Evolutionary conservation across 2,113 vertebrate genomes (phyloP).

Genomic region (Aix galericulata): DNA sequence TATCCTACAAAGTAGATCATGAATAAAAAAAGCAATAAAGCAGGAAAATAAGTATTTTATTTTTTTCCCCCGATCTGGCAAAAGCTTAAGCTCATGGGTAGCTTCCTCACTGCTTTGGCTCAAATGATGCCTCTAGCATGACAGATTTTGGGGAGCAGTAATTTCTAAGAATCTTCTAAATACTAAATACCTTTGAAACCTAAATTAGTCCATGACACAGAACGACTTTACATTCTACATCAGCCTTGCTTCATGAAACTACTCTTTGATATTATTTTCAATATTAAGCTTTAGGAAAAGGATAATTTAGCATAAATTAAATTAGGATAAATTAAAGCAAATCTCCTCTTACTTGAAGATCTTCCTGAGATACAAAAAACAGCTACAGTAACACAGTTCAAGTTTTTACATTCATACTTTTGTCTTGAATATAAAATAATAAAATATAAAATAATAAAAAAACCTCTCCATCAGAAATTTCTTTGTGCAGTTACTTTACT

Average conservation of each 20-base stretch:
- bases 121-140: neutral
- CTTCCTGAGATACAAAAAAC: neutral
- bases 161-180: neutral
- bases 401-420: neutral
- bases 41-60: neutral
- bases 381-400: rapidly evolving
- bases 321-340: no score
- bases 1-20: neutral
- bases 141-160: no score
- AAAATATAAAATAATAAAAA: no score
- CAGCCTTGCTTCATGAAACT: neutral
- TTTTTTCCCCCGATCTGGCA: neutral
- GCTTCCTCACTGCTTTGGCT: neutral
- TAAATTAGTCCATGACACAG: rapidly evolving
- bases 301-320: no score
- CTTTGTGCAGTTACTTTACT: neutral
- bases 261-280: neutral
- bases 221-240: rapidly evolving
- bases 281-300: neutral
- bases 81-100: neutral
- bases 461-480: neutral
- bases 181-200: neutral
- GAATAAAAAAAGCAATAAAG: neutral
- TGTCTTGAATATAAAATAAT: no score
- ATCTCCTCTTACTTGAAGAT: neutral